Base-by-base conservation (phyloP, 2,888 invertebrate genomes). In the Brachynemurus nebulosus region DNA sequence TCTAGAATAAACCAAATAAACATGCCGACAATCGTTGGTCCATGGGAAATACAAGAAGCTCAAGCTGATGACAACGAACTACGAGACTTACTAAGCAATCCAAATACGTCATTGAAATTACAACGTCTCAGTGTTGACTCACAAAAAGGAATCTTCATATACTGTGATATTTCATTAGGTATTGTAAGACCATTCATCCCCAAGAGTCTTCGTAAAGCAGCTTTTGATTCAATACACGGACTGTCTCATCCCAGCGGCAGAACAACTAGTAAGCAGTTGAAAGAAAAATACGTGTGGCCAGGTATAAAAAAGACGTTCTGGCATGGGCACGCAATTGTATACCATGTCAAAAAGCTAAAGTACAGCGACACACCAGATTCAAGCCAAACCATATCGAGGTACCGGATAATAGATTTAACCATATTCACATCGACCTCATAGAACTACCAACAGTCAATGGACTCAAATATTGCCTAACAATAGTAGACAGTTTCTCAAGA, bases 201-300 rank as follows among this genome's bases (percentile, higher is more conserved):
- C 8, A 9, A 25, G 6, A 1, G 17, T 9, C 47, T 54, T 16
- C 7, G 4, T 14, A n/a, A 2, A 9, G 7, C 38, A 18, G 17
- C 6, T 58, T 63, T 50, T 45, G 48, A 8, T 54, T 59, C 44
- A 40, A 61, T 5, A 37, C 18, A 5, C 18, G 5, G 37, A 37
- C 37, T 11, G 14, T 18, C 14, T 11, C 37, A 12, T 37, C 16
- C 37, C 37, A 17, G 5, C 11, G 16, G 37, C 17, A 37, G 9
- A 17, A 5, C 3, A 9, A 5, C n/a, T 8, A 11, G 3, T n/a
- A 17, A 17, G 18, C 18, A 17, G 37, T 11, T 18, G 14, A 5
- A 37, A 14, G 5, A 37, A 17, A 3, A 37, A 11, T 12, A 45
- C 23, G 49, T 52, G 2, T 56, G 55, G 52, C 55, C 55, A 1